Base-by-base conservation (phyloP, 1,140 invertebrate genomes). In the Odontomachus brunneus region DNA sequence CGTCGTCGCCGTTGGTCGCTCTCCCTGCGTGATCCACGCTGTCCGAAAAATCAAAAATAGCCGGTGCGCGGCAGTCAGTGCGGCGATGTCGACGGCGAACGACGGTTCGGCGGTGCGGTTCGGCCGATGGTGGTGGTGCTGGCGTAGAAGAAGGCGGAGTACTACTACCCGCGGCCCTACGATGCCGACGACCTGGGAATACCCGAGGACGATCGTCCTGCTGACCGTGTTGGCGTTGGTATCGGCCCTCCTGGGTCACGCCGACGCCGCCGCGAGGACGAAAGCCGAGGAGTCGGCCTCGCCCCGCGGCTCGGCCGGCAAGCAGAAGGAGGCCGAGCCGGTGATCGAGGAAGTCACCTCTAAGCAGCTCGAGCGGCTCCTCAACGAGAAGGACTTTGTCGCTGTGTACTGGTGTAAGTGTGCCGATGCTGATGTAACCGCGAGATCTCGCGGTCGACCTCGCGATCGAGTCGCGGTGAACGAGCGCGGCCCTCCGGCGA, bases 351-450 rank as follows among this genome's bases (percentile, higher is more conserved):
- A 98, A 94, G 97, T 98, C 94, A 97, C 97, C 93, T 96, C 97
- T 91, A 98, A 98, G 94, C 97, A 98, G 94, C 96, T 98, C 93
- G 97, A 98, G 92, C 96, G 97, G 91, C 95, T 98, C 82, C 95
- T 98, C 90, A 96, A 97, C 92, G 97, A 98, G 88, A 98, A 98
- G 95, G 97, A 98, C 94, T 98, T 97, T 95, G 97, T 98, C 91
- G 98, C 98, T 91, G 98, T 98, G 91, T 98, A 97, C 95, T 98
- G 98, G 97, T 98, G 98, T 99, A 97, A 98, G 98, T 97, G 2
- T 17, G 24, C 17, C 44, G 17, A 0, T 7, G 9, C 22, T 71
- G 33, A 38, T 29, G 22, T 71, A 57, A 71, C 22, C 48, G 15
- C 48, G 63, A 57, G 44, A 11, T 7, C 19, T 44, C 5, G 3